Evolutionary conservation across 2,113 vertebrate genomes (phyloP), one percentile per base, ranked within the genome.

Genomic region (Nymphicus hollandicus): DNA sequence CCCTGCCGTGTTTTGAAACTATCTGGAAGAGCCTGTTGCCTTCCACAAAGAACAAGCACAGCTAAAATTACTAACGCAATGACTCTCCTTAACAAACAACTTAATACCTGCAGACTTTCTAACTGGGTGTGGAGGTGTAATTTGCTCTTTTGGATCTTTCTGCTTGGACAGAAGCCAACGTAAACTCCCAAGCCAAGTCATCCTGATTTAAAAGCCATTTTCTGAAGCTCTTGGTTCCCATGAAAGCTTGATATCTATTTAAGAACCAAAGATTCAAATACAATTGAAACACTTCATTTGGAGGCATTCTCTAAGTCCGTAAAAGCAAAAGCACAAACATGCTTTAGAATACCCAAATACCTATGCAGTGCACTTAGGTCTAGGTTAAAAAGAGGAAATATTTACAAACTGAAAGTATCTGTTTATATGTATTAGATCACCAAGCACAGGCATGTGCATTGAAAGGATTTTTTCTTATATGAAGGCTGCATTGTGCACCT

Each of bases 61-160:
- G 66, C 78, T 63, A 95, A 98, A 98, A 97, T 91, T 98, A 97
- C 97, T 97, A 97, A 98, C 95, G 95, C 94, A 94, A 95, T 84
- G 93, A 95, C 46, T 94, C 95, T 91, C 53, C 89, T 97, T 95
- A 95, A 87, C 81, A 96, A 97, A 95, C 85, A 93, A 84, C 95
- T 96, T 97, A 96, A 92, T 96, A 96, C 91, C 97, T 94, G 89
- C 84, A 97, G 97, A 97, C 94, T 96, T 97, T 96, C 96, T 91
- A 97, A 96, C 86, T 97, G 97, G 98, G 97, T 44, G 97, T 97
- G 97, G 97, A 95, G 84, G 55, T 94, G 81, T 96, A 98, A 98
- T 98, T 97, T 96, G 95, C 92, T 88, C 95, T 88, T 92, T 93
- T 95, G 93, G 93, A 77, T 97, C 84, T 90, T 86, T 96, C 88